phyloP scores from a whole-genome alignment of 2,888 invertebrate genomes.

The Scaptomyza cyrtandrae region DNA sequence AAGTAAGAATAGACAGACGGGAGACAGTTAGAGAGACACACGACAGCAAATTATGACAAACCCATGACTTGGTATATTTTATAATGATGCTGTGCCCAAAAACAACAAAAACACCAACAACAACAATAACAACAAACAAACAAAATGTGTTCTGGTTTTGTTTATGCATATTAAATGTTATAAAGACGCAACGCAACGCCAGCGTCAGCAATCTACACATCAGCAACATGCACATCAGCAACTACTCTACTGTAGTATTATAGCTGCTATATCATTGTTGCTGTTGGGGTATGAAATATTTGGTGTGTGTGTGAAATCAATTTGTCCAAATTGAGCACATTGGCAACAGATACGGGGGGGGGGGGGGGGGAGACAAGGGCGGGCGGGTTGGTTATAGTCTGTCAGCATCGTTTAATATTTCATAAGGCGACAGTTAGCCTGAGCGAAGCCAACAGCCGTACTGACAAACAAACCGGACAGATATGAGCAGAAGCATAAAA shows the following conservation, averaged over 20 bases:
- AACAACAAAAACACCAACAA: neutral
- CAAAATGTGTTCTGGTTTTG: constrained; percentile 48
- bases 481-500: constrained; percentile 39
- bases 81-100: constrained; percentile 43
- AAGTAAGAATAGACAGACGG: constrained; percentile 2
- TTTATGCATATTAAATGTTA: constrained; percentile 76
- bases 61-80: constrained; percentile 60
- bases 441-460: constrained; percentile 29
- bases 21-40: constrained; percentile 33
- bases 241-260: constrained; percentile 6
- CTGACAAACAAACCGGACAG: constrained; percentile 38
- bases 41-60: constrained; percentile 60
- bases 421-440: constrained; percentile 61
- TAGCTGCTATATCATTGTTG: constrained; percentile 29
- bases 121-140: neutral
- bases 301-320: constrained; percentile 71
- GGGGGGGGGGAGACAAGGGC: no score
- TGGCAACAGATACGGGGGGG: neutral
- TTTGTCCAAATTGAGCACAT: constrained; percentile 72
- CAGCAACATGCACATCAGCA: constrained; percentile 48
- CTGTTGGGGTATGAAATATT: constrained; percentile 31
- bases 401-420: constrained; percentile 68
- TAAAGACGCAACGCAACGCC: constrained; percentile 58
- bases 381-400: no score
- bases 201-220: constrained; percentile 52